Conservation (phyloP, 2,113 vertebrate genomes). For the Neoarius graeffei region DNA sequence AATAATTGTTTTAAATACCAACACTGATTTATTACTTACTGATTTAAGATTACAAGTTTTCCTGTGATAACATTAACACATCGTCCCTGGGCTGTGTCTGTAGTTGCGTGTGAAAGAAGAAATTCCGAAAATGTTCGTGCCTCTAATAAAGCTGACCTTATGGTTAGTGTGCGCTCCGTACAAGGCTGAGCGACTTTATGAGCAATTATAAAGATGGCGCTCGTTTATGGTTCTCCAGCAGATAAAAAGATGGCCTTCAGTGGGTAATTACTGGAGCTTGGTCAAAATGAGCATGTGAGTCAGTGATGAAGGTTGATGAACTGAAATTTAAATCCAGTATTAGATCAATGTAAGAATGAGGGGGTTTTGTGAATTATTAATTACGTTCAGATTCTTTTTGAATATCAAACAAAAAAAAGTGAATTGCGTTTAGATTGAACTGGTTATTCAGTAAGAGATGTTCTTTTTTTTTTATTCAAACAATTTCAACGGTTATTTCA, state of each 20-base stretch:
- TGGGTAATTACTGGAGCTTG: constrained; percentile 1
- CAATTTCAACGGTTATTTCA: not conserved
- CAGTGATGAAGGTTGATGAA: not conserved
- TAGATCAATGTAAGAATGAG: not conserved
- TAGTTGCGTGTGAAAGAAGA: not conserved
- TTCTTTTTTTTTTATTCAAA: not conserved
- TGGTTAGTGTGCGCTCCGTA: not conserved
- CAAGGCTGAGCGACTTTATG: constrained; percentile 31
- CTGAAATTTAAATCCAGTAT: not conserved
- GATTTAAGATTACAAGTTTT: not conserved
- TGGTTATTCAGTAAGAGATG: not conserved
- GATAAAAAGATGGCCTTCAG: not conserved
- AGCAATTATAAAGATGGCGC: not conserved
- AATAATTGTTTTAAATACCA: not conserved
- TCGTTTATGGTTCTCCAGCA: not conserved
- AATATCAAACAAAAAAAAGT: not conserved
- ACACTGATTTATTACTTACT: too few species aligned
- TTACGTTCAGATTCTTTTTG: not conserved
- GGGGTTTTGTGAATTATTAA: not conserved
- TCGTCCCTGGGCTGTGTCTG: too few species aligned
- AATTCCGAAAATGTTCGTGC: not conserved
- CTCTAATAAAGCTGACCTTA: not conserved
- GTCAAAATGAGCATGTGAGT: not conserved
- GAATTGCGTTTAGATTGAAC: not conserved
- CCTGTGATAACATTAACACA: not conserved